A percentile compares a stretch with the other conserved stretches of the same genome.
phyloP scores from a whole-genome alignment of 2,888 invertebrate species.

The Notodonta ziczac region DNA sequence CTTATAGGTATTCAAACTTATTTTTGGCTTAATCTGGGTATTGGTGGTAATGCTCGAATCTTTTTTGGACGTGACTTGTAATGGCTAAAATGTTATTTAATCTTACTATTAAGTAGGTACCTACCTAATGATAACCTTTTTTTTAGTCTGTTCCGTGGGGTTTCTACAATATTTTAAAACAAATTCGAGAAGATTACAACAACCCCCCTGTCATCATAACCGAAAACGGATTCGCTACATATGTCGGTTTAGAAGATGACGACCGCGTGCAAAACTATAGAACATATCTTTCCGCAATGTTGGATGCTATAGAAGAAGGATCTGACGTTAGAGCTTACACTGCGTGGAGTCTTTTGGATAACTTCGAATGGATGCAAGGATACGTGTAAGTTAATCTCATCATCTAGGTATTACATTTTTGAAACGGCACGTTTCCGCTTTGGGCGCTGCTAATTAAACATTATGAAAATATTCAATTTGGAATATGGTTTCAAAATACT shows the following conservation, averaged over 20 bases:
- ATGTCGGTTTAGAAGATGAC: constrained; percentile 61
- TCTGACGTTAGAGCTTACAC: constrained; percentile 78
- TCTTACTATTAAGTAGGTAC: background rate
- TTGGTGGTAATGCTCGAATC: too few species aligned
- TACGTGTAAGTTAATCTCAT: constrained; percentile 69
- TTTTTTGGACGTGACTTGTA: too few species aligned
- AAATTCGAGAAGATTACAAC: constrained; percentile 72
- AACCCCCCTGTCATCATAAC: constrained; percentile 82
- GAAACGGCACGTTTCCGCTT: background rate
- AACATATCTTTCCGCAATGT: constrained; percentile 62
- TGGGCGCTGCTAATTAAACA: too few species aligned
- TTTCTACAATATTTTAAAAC: constrained; percentile 79
- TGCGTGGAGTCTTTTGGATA: constrained; percentile 86
- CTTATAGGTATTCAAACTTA: too few species aligned
- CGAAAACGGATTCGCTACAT: constrained; percentile 79
- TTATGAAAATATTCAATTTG: too few species aligned
- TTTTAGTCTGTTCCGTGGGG: constrained; percentile 75
- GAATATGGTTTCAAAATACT: too few species aligned
- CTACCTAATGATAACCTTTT: background rate
- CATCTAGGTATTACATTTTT: background rate
- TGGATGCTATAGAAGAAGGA: constrained; percentile 72
- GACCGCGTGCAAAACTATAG: constrained; percentile 65
- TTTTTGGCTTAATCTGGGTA: too few species aligned
- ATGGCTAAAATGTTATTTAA: too few species aligned
- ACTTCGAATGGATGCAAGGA: constrained; percentile 86